Conservation (phyloP, 2,113 vertebrate genomes). For the Rissa tridactyla region DNA sequence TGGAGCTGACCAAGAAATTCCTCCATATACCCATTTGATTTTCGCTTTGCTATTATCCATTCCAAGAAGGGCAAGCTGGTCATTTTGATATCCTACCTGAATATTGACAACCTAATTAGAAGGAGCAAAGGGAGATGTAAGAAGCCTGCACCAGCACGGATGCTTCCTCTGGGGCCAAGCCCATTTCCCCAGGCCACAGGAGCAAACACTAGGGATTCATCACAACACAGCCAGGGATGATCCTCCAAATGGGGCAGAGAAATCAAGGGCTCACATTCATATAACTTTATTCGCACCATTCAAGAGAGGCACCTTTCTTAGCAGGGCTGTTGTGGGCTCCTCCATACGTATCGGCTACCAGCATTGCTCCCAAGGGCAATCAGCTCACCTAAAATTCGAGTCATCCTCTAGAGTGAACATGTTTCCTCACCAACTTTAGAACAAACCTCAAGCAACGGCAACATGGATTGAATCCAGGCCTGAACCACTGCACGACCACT, state of each 20-base stretch:
- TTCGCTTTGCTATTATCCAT: neutral
- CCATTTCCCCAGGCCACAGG: neutral
- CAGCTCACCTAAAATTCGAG: neutral
- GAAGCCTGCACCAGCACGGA: neutral
- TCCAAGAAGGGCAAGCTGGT: neutral
- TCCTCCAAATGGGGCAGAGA: neutral
- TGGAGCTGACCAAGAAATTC: neutral
- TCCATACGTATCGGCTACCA: accelerated
- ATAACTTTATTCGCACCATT: neutral
- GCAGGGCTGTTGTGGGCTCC: neutral
- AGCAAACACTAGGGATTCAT: neutral
- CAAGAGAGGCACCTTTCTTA: neutral
- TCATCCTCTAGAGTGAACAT: neutral
- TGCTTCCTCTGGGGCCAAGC: neutral
- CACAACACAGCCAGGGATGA: neutral
- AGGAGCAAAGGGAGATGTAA: neutral
- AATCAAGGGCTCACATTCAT: neutral
- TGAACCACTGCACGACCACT: accelerated
- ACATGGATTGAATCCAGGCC: neutral
- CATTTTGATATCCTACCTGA: neutral
- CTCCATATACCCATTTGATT: neutral
- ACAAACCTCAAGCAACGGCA: neutral
- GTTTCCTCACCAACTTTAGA: neutral
- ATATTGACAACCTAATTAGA: neutral
- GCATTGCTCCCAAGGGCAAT: neutral